Conservation (phyloP, 2,888 invertebrate species). For the Hipparchia sbordonii region DNA sequence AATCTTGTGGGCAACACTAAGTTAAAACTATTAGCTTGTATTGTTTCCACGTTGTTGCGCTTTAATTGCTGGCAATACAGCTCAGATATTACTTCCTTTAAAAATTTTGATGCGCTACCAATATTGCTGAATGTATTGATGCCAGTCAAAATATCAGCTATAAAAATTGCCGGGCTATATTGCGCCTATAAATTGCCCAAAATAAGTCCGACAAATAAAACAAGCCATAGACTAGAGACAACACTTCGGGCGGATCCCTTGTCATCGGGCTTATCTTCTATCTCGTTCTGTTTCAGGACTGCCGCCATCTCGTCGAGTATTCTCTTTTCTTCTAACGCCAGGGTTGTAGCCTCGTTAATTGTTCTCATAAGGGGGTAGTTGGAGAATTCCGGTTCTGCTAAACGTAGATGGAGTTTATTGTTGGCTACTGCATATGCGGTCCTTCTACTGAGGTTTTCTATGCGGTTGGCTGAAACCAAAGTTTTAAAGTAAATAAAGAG, state of each 20-base stretch:
- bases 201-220: slow-evolving; percentile 29
- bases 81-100: neutral
- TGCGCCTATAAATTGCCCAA: neutral
- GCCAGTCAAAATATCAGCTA: neutral
- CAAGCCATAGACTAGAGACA: slow-evolving; percentile 32
- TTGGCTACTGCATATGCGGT: slow-evolving; percentile 62
- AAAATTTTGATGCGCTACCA: neutral
- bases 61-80: no score
- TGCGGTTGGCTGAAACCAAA: slow-evolving; percentile 50
- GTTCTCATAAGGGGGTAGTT: slow-evolving; percentile 89
- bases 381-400: slow-evolving; percentile 58
- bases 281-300: slow-evolving; percentile 68
- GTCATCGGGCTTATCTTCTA: slow-evolving; percentile 65
- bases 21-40: no score
- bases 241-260: slow-evolving; percentile 42
- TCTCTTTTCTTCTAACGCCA: slow-evolving; percentile 79
- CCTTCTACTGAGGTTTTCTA: slow-evolving; percentile 53
- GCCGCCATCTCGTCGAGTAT: slow-evolving; percentile 76
- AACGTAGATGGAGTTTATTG: slow-evolving; percentile 58
- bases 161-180: neutral
- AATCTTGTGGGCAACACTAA: no score
- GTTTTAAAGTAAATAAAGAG: neutral
- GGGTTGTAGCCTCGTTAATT: slow-evolving; percentile 86
- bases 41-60: no score
- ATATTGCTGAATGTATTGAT: neutral